phyloP scores from a whole-genome alignment of 2,888 invertebrate genomes.

The Coenonympha glycerion region DNA sequence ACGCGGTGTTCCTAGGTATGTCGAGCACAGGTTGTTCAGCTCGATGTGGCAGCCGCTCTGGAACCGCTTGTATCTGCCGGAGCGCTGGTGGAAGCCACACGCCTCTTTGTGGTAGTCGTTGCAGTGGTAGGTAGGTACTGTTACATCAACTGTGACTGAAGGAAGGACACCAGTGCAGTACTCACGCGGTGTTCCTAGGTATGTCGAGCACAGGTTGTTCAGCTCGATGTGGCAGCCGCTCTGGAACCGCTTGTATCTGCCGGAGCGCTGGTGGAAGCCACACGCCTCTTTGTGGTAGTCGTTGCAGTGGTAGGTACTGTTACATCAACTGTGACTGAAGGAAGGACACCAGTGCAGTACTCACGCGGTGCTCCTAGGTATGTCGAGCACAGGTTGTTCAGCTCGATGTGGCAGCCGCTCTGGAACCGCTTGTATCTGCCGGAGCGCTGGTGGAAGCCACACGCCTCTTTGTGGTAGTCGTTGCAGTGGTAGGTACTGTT shows the following conservation, averaged over 20 bases:
- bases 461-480: conserved; percentile 42
- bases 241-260: conserved; percentile 56
- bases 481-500: conserved; percentile 57
- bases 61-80: conserved; percentile 50
- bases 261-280: conserved; percentile 42
- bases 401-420: conserved; percentile 51
- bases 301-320: conserved; percentile 54
- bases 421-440: conserved; percentile 55
- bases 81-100: conserved; percentile 47
- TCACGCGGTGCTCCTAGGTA: conserved; percentile 49
- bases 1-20: conserved; percentile 47
- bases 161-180: no score
- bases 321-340: no score
- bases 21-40: conserved; percentile 49
- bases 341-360: no score
- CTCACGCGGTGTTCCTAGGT: conserved; percentile 49
- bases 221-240: conserved; percentile 52
- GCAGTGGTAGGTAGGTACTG: conserved; percentile 56
- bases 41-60: conserved; percentile 54
- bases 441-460: conserved; percentile 44
- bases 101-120: conserved; percentile 43
- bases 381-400: conserved; percentile 47
- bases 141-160: no score
- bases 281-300: conserved; percentile 45
- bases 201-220: conserved; percentile 47